Base-by-base conservation (phyloP, 2,113 vertebrate genomes). In the Ophthalmolycus amberensis region DNA sequence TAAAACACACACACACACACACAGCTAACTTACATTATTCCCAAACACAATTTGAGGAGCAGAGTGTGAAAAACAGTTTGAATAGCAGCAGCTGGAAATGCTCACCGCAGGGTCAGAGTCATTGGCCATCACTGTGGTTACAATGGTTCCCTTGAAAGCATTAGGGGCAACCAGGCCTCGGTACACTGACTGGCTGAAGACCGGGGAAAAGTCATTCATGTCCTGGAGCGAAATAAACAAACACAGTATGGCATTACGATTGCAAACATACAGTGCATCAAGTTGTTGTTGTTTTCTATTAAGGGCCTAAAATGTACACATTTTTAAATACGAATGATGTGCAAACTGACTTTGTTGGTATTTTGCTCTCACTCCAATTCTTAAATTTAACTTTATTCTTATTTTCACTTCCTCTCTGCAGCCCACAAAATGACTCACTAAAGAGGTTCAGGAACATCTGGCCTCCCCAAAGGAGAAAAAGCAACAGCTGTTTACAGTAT, bases 131-230 rank as follows among this genome's bases (percentile, higher is more conserved):
- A 99, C 97, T 0, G 94, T 96, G 34, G 96, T 96, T 91, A 99
- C 95, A 0, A 97, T 85, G 0, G 97, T 99, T 89, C 97, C 98
- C 94, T 99, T 99, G 87, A 94, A 86, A 5, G 98, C 98, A 65
- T 99, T 97, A 0, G 98, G 98, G 78, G 98, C 98, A 42, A 99
- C 98, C 95, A 99, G 96, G 18, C 98, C 98, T 86, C 94, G 96
- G 94, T 99, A 99, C 83, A 96, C 70, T 18, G 94, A 76, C 86
- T 96, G 96, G 85, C 93, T 96, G 93, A 99, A 99, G 40, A 95
- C 94, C 0, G 98, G 98, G 0, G 97, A 92, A 88, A 97, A 99
- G 95, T 99, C 98, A 37, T 99, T 99, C 97, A 99, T 99, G 90
- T 99, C 98, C 98, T 99, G 94, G 18, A 92, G 94, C 90, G 56